Conservation (phyloP, 2,888 invertebrate species). For the Diarsia brunnea region DNA sequence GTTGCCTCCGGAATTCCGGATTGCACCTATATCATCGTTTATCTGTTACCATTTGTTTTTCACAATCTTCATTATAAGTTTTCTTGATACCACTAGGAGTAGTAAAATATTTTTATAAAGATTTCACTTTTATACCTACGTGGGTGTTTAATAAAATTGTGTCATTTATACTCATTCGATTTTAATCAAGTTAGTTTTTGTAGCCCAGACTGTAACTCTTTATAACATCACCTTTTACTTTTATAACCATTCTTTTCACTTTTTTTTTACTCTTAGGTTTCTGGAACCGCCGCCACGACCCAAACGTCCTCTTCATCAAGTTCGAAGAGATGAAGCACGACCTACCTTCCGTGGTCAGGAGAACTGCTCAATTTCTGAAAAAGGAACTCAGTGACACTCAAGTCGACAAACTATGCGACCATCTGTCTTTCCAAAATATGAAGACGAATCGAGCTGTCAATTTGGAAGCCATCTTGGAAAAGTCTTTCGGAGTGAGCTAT, state of each 20-base stretch:
- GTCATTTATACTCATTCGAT: neutral
- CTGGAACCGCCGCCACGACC: slow-evolving; percentile 93
- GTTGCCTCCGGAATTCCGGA: neutral
- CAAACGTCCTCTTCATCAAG: slow-evolving; percentile 94
- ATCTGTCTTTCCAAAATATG: slow-evolving; percentile 96
- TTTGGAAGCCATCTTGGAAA: slow-evolving; percentile 91
- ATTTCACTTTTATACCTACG: neutral
- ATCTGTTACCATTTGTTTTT: neutral
- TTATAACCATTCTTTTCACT: neutral
- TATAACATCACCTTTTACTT: neutral
- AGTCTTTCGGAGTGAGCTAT: slow-evolving; percentile 86
- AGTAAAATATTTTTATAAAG: neutral
- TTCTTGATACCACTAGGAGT: neutral
- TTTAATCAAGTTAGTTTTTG: neutral
- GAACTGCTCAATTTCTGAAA: slow-evolving; percentile 93
- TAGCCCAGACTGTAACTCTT: neutral
- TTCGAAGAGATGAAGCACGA: slow-evolving; percentile 96
- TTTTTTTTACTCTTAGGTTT: slow-evolving; percentile 89
- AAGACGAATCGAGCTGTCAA: slow-evolving; percentile 95
- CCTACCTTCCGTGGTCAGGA: slow-evolving; percentile 91
- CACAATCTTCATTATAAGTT: neutral
- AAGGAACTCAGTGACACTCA: slow-evolving; percentile 92
- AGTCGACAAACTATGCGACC: slow-evolving; percentile 92
- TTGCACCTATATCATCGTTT: neutral
- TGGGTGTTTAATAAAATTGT: no score